Base-by-base conservation (phyloP, 2,888 invertebrate species). In the Rhagonycha lutea region DNA sequence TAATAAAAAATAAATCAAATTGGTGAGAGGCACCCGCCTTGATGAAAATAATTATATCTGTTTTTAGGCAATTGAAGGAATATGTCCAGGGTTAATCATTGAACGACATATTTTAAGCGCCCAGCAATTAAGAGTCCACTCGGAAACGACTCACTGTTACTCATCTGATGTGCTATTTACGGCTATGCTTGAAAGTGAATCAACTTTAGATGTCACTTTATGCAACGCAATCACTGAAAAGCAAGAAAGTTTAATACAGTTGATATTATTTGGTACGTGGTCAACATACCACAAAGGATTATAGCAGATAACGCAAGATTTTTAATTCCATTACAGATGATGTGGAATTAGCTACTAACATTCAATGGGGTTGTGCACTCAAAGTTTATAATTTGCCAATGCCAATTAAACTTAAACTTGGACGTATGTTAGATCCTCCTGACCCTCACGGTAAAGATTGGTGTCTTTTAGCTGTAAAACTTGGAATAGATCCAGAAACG, bases 361-460 rank as follows among this genome's bases (percentile, higher is more conserved):
- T 88, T 24, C 86, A 87, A 70, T 88, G 91, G 81, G 92, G 91
- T n/a, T 89, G 90, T 78, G 90, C 91, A 76, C 86, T 92, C 68
- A 90, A 90, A 75, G 89, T 93, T 9, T 89, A 91, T 61, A 89
- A 91, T 73, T 88, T 94, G 32, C 89, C 91, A 61, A 88, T 91
- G 14, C 89, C 91, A 61, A 89, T 91, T 18, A 89, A 92, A 78
- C 88, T 91, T 80, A 89, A 91, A 84, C 85, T 95, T 73, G 92
- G 94, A 80, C 89, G 91, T 77, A 87, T 93, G 81, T 87, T 95
- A 73, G 94, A 95, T 87, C 93, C 93, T 14, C 93, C 94, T 0
- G 93, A 93, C 85, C 91, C 91, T 12, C 89, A 92, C 75, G 94
- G 94, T 18, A 91, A 92, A 83, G 94, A 95, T 85, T 95, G 95